These are phyloP conservation scores for Porphyrio hochstetteri DNA, from an alignment of 2,113 vertebrate genomes.

Conservation along the genomic window DNA sequence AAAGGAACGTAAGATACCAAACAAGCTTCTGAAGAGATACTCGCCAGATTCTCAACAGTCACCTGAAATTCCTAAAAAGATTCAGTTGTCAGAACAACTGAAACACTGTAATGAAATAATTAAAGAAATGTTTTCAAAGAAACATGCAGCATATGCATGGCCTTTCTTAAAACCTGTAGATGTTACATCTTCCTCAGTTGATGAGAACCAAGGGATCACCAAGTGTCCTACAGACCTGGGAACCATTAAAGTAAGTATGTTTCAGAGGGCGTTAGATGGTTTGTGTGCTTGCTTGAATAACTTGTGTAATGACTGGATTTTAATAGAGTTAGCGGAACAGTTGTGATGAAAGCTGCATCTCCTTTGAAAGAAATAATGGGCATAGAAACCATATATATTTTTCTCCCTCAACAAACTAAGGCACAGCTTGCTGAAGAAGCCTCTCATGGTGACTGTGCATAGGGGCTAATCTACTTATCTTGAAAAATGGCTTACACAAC, in stretches of 20 bases:
- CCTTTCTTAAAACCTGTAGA: conserved; percentile 87
- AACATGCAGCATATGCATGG: conserved; percentile 86
- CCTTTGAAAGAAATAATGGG: neutral
- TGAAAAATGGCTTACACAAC: neutral
- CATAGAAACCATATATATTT: neutral
- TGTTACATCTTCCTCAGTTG: conserved; percentile 68
- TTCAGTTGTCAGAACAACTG: conserved; percentile 77
- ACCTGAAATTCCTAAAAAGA: conserved; percentile 56
- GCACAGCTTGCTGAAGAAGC: neutral
- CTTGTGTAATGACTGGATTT: neutral
- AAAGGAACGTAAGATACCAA: conserved; percentile 49
- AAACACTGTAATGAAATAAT: conserved; percentile 82
- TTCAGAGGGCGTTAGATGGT: neutral
- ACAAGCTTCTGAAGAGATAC: conserved; percentile 74
- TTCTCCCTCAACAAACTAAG: neutral
- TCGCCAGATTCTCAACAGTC: conserved; percentile 73
- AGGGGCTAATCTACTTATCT: neutral
- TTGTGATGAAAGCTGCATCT: neutral
- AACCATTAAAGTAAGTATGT: conserved; percentile 83
- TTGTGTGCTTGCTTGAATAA: neutral
- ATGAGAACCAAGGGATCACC: conserved; percentile 80
- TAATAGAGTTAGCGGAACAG: neutral
- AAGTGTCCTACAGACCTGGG: conserved; percentile 86
- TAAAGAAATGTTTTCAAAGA: conserved; percentile 89
- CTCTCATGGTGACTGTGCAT: rapidly evolving